These are phyloP conservation scores for Ariolimax columbianus DNA, from an alignment of 2,888 invertebrate genomes.

Conservation along the genomic window DNA sequence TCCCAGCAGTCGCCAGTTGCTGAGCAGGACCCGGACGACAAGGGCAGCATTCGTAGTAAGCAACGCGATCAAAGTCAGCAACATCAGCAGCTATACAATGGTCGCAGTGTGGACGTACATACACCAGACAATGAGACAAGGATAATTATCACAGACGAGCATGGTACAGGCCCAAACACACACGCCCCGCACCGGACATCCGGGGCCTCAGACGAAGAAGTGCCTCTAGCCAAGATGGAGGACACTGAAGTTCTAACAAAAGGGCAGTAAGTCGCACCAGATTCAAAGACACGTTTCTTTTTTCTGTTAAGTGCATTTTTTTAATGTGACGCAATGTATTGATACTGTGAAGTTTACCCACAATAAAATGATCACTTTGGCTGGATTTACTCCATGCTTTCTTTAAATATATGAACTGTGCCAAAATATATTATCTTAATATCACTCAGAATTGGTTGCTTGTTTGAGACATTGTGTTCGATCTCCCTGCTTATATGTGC, in stretches of 20 bases:
- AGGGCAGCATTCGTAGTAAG: conserved; percentile 51
- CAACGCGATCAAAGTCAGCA: conserved; percentile 27
- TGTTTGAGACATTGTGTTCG: too few species aligned
- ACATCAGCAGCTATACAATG: not conserved
- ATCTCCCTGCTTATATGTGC: too few species aligned
- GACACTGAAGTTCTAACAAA: conserved; percentile 2
- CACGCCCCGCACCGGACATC: conserved; percentile 23
- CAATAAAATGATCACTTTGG: not conserved
- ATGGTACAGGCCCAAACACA: not conserved
- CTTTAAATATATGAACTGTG: not conserved
- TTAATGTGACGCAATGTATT: not conserved
- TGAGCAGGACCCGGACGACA: conserved; percentile 35
- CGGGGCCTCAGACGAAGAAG: conserved; percentile 45
- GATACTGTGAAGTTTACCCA: not conserved
- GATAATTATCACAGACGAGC: conserved; percentile 35
- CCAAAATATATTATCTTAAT: not conserved
- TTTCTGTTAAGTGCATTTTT: not conserved
- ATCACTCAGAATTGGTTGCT: not conserved
- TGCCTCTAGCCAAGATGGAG: conserved; percentile 52
- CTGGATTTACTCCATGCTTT: not conserved
- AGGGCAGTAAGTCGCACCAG: conserved; percentile 40
- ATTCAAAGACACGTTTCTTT: not conserved
- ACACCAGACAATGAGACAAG: conserved; percentile 46
- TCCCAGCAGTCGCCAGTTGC: not conserved
- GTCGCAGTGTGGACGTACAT: conserved; percentile 36